phyloP scores from a whole-genome alignment of 2,888 invertebrate species.

The Meiosimyza decipiens region DNA sequence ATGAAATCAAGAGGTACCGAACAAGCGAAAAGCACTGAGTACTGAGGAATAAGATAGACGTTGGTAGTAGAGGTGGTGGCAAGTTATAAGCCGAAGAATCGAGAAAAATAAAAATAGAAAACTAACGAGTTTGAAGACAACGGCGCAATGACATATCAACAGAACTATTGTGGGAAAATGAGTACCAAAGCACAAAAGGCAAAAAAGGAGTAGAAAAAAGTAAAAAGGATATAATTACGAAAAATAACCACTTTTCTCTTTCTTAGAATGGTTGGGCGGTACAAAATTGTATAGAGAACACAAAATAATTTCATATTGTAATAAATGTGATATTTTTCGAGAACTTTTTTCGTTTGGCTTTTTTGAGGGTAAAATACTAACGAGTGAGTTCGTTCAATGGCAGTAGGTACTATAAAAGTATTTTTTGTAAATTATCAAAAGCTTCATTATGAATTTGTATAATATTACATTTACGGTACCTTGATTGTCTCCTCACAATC shows the following conservation, averaged over 20 bases:
- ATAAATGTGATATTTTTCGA: neutral
- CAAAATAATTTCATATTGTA: neutral
- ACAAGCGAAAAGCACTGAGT: no score
- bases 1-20: neutral
- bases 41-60: neutral
- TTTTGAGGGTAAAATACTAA: no score
- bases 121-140: conserved; percentile 12
- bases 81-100: neutral
- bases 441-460: no score
- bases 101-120: conserved; percentile 5
- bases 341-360: no score
- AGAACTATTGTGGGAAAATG: neutral
- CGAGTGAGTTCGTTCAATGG: no score
- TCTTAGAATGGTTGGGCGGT: neutral
- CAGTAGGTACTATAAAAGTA: no score
- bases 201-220: neutral
- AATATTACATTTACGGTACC: no score
- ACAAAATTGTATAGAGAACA: neutral
- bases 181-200: neutral
- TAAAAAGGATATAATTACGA: conserved; percentile 30
- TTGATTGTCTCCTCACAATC: no score
- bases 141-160: neutral
- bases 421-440: no score
- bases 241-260: conserved; percentile 28
- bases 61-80: neutral